Evolutionary conservation across 2,888 invertebrate species (phyloP).

Genomic region (Apotomis turbidana): DNA sequence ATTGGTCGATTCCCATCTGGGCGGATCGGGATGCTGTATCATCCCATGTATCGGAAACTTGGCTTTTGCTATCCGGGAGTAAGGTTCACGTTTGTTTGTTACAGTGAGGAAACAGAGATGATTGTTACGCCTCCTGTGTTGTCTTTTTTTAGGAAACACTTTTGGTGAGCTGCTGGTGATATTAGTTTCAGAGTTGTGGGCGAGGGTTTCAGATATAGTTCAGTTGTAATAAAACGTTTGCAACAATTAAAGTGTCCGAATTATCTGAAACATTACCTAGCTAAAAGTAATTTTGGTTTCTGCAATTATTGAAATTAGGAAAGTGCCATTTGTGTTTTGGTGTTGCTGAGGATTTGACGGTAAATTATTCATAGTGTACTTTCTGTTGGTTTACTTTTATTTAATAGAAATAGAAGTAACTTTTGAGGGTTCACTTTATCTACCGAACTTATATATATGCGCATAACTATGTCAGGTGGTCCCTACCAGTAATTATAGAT

Average conservation of each 20-base stretch:
- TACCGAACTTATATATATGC: too few species aligned
- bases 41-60: conserved; percentile 53
- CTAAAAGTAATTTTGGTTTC: background rate
- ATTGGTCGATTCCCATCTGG: conserved; percentile 67
- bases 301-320: background rate
- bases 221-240: conserved; percentile 48
- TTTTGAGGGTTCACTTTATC: background rate
- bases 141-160: conserved; percentile 57
- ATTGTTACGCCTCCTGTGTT: conserved; percentile 71
- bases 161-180: conserved; percentile 58
- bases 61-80: conserved; percentile 59
- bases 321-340: background rate
- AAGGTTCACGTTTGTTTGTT: conserved; percentile 61
- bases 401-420: background rate
- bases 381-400: background rate
- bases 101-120: conserved; percentile 52
- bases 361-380: background rate
- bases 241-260: conserved; percentile 34
- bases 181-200: conserved; percentile 70
- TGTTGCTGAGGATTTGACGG: background rate
- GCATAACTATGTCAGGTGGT: too few species aligned
- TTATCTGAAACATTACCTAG: conserved; percentile 11
- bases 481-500: too few species aligned
- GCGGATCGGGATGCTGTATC: conserved; percentile 65
- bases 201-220: conserved; percentile 52